A percentile compares a stretch with the other conserved stretches of the same genome.
Conservation (phyloP, 2,113 vertebrate genomes). For the Halcyon senegalensis region DNA sequence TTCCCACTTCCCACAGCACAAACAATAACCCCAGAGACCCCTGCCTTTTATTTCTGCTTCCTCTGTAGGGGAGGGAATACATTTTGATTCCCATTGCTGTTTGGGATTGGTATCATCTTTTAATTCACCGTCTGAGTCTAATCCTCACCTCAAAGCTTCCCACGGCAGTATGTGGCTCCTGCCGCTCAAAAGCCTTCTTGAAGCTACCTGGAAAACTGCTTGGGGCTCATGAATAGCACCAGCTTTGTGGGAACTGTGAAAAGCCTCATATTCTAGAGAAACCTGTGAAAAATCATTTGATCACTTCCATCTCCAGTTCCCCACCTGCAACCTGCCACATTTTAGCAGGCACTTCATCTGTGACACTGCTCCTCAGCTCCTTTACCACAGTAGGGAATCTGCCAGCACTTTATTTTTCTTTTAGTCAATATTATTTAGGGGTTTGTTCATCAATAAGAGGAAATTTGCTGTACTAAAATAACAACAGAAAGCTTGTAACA, state of each 20-base stretch:
- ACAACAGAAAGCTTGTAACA: slow-evolving; percentile 23
- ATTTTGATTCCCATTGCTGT: background rate
- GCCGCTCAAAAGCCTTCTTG: background rate
- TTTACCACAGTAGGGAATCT: background rate
- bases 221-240: background rate
- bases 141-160: background rate
- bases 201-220: background rate
- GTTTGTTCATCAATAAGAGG: slow-evolving; percentile 10
- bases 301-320: background rate
- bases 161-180: background rate
- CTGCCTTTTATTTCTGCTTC: background rate
- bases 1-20: background rate
- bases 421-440: background rate
- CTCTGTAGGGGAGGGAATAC: background rate
- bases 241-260: background rate
- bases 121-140: background rate
- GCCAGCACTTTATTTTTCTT: background rate
- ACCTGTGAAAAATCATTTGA: background rate
- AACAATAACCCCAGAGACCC: background rate
- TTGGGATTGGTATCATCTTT: background rate
- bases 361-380: background rate
- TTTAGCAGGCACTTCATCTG: background rate
- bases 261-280: background rate
- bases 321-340: background rate
- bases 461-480: background rate